Evolutionary conservation across 2,888 invertebrate genomes (phyloP).

Genomic region (Melinaea marsaeus): DNA sequence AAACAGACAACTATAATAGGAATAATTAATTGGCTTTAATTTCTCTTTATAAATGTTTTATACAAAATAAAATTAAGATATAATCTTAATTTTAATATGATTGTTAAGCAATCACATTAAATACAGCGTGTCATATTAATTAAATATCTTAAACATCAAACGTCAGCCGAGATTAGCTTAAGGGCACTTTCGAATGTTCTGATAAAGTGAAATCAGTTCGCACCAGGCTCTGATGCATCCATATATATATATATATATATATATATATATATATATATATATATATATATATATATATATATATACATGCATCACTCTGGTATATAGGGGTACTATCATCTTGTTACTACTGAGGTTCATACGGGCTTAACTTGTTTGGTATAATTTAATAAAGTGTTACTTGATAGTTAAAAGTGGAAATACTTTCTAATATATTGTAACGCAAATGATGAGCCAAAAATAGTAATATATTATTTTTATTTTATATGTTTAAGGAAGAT

Average conservation of each 20-base stretch:
- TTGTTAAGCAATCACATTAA: too few species aligned
- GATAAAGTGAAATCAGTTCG: slow-evolving; percentile 66
- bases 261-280: slow-evolving; percentile 11
- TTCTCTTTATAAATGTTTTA: slow-evolving; percentile 32
- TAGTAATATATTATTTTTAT: too few species aligned
- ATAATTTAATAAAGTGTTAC: slow-evolving; percentile 31
- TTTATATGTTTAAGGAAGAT: too few species aligned
- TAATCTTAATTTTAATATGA: neutral
- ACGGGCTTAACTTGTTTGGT: slow-evolving; percentile 51
- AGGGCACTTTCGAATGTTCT: neutral
- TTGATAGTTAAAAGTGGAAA: slow-evolving; percentile 14
- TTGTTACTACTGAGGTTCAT: slow-evolving; percentile 45
- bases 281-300: slow-evolving; percentile 13
- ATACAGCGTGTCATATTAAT: neutral
- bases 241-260: slow-evolving; percentile 18
- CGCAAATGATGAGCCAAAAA: neutral
- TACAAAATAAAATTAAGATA: slow-evolving; percentile 1
- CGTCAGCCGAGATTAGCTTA: neutral
- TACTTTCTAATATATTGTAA: slow-evolving; percentile 17
- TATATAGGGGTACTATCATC: slow-evolving; percentile 63
- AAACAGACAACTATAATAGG: slow-evolving; percentile 18
- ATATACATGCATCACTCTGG: slow-evolving; percentile 30
- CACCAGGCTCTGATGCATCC: slow-evolving; percentile 37
- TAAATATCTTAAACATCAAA: slow-evolving; percentile 1
- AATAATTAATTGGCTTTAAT: slow-evolving; percentile 37